phyloP scores from a whole-genome alignment of 2,888 invertebrate species.

The Mythimna ferrago region DNA sequence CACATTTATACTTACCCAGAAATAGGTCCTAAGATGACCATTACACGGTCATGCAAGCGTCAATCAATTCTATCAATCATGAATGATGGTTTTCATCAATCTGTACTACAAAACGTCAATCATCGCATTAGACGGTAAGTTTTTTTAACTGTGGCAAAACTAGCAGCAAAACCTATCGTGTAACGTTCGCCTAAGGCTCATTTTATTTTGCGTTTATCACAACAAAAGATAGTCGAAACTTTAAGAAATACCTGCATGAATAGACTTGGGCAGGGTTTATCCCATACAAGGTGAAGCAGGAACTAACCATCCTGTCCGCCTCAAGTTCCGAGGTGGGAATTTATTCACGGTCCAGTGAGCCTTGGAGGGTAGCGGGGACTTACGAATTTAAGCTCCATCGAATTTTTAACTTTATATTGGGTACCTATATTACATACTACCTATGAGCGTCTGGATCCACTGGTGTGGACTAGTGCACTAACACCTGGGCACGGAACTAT shows the following conservation, averaged over 20 bases:
- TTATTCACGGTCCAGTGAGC: constrained; percentile 13
- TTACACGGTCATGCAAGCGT: too few species aligned
- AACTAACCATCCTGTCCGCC: constrained; percentile 11
- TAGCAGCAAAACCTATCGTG: too few species aligned
- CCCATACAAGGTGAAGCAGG: background rate
- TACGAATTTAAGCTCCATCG: background rate
- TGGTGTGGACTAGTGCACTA: background rate
- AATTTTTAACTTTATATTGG: constrained; percentile 16
- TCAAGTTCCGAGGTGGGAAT: constrained; percentile 7
- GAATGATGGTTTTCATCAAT: too few species aligned
- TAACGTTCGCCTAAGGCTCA: too few species aligned
- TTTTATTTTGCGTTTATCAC: background rate
- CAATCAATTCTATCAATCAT: too few species aligned
- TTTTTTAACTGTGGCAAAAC: too few species aligned
- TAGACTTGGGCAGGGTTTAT: background rate
- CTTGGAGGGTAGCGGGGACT: background rate
- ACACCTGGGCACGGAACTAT: background rate
- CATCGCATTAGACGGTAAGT: too few species aligned
- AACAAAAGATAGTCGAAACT: background rate
- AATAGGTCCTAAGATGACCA: background rate
- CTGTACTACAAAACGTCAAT: too few species aligned
- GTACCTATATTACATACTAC: background rate
- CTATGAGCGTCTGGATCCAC: background rate
- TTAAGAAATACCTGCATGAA: constrained; percentile 12
- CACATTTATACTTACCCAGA: too few species aligned